Base-by-base conservation (phyloP, 2,888 invertebrate genomes). In the Aleiodes alternator region DNA sequence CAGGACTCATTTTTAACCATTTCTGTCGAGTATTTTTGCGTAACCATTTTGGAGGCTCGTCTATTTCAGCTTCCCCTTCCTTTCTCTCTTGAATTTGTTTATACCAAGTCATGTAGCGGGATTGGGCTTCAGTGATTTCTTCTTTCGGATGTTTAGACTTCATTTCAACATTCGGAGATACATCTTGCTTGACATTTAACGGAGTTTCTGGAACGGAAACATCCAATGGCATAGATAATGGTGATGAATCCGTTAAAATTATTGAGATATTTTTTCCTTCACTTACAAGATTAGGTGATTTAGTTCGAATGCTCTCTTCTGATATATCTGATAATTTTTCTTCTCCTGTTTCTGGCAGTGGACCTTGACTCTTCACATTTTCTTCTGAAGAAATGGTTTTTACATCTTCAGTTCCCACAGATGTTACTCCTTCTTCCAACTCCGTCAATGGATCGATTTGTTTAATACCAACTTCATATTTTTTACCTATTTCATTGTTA, bases 41-140 rank as follows among this genome's bases (percentile, higher is more conserved):
- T 73, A 81, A 38, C 82, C 82, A 81, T 38, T 80, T 81, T 34
- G 81, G 80, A 16, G 69, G 77, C 34, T 83, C 83, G 12, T 83
- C 84, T 53, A 83, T 86, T 55, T 85, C 84, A 16, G 84, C 85
- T 4, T 81, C 80, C 12, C 61, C 73, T 12, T 77, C 77, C 53
- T 73, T 81, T 72, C 80, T 80, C 70, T 88, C 89, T 82, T 85
- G 84, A 68, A 88, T 88, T 12, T 86, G 84, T 70, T 87, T 87
- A 79, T 90, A 90, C 89, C 89, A 88, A 11, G 86, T 86, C 90
- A 90, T 90, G 72, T 90, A 89, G 48, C 89, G 85, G 7, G 88
- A 87, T 74, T 84, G 85, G 1, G 84, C 80, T 73, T 84, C 87
- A 7, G 38, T 55, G 11, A 73, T 71, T 8, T 55, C 55, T 72